Percentiles rank a stretch among this genome's conserved stretches.
phyloP scores from a whole-genome alignment of 2,113 vertebrate species.

The Progne subis region DNA sequence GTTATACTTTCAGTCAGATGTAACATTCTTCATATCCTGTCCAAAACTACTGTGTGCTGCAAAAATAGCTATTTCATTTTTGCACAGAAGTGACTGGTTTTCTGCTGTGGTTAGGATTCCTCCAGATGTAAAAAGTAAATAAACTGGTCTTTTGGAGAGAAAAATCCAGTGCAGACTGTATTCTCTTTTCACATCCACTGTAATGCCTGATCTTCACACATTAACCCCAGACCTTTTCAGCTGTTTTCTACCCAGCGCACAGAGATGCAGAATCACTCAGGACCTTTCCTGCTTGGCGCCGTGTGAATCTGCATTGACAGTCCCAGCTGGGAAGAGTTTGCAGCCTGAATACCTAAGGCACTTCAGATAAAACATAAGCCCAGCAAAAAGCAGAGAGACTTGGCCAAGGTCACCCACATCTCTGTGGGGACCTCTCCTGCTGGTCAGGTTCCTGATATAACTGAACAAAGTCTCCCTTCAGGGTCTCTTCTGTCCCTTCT shows the following conservation, averaged over 20 bases:
- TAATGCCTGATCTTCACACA: not conserved
- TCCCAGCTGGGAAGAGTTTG: conserved; percentile 9
- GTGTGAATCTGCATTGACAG: not conserved
- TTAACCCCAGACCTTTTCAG: not conserved
- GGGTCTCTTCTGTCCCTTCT: not conserved
- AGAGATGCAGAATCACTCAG: not conserved
- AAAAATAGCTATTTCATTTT: conserved; percentile 43
- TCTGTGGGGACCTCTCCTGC: not conserved
- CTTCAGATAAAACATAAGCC: not conserved
- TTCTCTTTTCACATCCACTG: not conserved
- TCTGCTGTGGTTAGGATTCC: not conserved
- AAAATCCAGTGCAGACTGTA: not conserved
- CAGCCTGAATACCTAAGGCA: conserved; percentile 12
- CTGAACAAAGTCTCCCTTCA: not conserved
- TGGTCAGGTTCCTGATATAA: not conserved
- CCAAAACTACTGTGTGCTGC: conserved; percentile 9
- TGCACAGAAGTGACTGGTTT: not conserved
- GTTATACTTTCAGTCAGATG: conserved; percentile 28
- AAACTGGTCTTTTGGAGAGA: not conserved
- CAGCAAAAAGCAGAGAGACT: not conserved
- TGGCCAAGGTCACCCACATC: not conserved
- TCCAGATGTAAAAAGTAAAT: conserved; percentile 14
- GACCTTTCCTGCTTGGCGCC: not conserved
- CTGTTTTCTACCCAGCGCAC: not conserved
- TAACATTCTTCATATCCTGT: conserved; percentile 35